Conservation (phyloP, 2,888 invertebrate genomes). For the Brachypalpus laphriformis region DNA sequence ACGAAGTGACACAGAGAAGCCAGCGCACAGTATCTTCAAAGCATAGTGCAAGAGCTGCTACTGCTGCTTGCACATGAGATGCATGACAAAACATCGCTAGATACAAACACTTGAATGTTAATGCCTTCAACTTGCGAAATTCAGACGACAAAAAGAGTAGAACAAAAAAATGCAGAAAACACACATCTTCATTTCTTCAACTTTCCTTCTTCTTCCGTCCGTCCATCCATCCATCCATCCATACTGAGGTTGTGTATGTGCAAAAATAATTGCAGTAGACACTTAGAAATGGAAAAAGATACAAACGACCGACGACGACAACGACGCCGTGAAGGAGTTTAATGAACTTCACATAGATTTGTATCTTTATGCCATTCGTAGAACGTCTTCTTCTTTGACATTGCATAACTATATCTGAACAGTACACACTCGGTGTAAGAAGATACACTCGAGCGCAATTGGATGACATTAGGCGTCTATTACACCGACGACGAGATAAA, state of each 20-base stretch:
- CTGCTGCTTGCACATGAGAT: constrained; percentile 14
- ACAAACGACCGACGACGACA: neutral
- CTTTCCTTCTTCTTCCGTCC: neutral
- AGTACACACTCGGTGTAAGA: constrained; percentile 26
- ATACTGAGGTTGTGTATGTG: constrained; percentile 34
- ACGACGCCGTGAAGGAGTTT: constrained; percentile 58
- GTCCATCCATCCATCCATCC: constrained; percentile 6
- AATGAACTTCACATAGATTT: constrained; percentile 72
- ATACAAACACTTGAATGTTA: constrained; percentile 57
- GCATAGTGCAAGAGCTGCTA: neutral
- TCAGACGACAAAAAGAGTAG: constrained; percentile 39
- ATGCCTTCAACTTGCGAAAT: constrained; percentile 45
- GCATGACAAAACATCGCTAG: constrained; percentile 32
- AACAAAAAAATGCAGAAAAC: constrained; percentile 20
- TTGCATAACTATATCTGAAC: constrained; percentile 45
- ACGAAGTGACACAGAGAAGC: constrained; percentile 1
- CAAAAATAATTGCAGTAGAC: constrained; percentile 64
- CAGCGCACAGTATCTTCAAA: constrained; percentile 1
- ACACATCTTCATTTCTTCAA: constrained; percentile 35
- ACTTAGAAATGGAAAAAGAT: constrained; percentile 21
- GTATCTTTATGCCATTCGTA: constrained; percentile 43
- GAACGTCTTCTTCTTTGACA: constrained; percentile 35
- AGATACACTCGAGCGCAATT: constrained; percentile 59
- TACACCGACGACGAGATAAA: constrained; percentile 44
- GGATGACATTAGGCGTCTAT: constrained; percentile 70